A percentile compares a stretch with the other conserved stretches of the same genome.
phyloP scores from a whole-genome alignment of 2,888 invertebrate genomes.

The Polyommatus iphigenia region DNA sequence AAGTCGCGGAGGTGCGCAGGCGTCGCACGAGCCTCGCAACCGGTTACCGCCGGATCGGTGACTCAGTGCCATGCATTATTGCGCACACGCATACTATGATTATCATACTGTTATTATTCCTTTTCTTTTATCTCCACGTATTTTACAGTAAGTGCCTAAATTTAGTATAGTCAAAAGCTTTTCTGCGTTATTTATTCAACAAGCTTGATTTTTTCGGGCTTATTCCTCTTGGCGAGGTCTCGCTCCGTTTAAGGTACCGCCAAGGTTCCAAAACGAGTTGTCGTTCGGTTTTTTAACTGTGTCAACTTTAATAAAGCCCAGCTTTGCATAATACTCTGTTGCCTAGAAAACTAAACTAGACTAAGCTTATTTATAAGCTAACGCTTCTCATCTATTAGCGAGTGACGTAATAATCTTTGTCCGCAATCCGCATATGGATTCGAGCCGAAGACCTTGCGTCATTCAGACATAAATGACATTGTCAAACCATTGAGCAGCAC shows the following conservation, averaged over 20 bases:
- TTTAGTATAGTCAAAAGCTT: background rate
- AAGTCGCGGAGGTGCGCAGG: slow-evolving; percentile 44
- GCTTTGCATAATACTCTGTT: background rate
- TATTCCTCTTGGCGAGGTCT: background rate
- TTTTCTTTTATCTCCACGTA: slow-evolving; percentile 17
- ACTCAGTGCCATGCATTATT: slow-evolving; percentile 47
- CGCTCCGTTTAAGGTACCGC: background rate
- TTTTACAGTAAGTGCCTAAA: slow-evolving; percentile 10
- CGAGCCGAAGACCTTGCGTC: background rate
- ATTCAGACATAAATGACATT: background rate
- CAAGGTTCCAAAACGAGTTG: background rate
- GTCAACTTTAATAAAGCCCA: background rate
- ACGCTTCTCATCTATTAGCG: background rate
- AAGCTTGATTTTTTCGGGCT: background rate
- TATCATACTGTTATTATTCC: background rate
- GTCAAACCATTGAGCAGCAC: slow-evolving; percentile 21
- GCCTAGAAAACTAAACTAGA: background rate
- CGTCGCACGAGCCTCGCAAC: slow-evolving; percentile 47
- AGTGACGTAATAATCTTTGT: slow-evolving; percentile 8
- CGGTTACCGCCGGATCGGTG: slow-evolving; percentile 56
- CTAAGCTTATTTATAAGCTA: background rate
- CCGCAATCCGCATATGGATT: background rate
- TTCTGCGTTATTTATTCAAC: background rate
- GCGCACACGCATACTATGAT: slow-evolving; percentile 35
- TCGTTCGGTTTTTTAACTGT: background rate